A percentile compares a stretch with the other conserved stretches of the same genome.
phyloP scores from a whole-genome alignment of 1,140 invertebrate genomes.

The Whitmania pigra region DNA sequence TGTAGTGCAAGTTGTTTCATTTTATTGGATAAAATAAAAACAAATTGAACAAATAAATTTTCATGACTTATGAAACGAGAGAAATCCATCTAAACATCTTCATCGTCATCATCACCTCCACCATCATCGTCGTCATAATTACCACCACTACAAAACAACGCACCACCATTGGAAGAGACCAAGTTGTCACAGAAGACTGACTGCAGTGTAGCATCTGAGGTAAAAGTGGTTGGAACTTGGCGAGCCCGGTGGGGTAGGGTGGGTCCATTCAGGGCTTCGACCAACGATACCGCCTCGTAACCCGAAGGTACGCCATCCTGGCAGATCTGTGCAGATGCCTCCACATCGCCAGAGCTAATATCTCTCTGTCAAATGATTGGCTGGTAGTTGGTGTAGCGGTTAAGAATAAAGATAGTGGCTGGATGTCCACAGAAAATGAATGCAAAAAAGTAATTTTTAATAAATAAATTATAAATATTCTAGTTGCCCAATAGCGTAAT shows the following conservation, averaged over 20 bases:
- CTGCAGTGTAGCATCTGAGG: slow-evolving; percentile 1
- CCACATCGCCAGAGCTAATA: neutral
- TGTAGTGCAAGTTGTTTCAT: too few species aligned
- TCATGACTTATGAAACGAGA: too few species aligned
- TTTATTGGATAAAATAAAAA: too few species aligned
- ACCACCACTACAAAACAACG: too few species aligned
- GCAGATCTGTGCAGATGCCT: slow-evolving; percentile 22
- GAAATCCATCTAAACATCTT: too few species aligned
- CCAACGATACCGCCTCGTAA: slow-evolving; percentile 85
- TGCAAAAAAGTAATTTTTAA: too few species aligned
- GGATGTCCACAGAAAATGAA: too few species aligned
- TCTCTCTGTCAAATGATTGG: neutral
- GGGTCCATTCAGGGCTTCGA: slow-evolving; percentile 88
- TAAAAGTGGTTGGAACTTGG: neutral
- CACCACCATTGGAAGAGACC: too few species aligned
- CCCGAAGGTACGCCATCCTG: slow-evolving; percentile 74
- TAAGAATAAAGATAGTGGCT: too few species aligned
- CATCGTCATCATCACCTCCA: neutral
- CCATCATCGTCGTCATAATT: neutral
- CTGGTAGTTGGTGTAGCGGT: too few species aligned
- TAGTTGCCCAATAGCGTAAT: too few species aligned
- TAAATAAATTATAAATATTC: neutral
- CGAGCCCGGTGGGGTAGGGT: slow-evolving; percentile 5
- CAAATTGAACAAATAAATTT: too few species aligned
- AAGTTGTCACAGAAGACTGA: neutral